Evolutionary conservation across 1,140 invertebrate genomes (phyloP).

Genomic region (Sminthurides bifidus): DNA sequence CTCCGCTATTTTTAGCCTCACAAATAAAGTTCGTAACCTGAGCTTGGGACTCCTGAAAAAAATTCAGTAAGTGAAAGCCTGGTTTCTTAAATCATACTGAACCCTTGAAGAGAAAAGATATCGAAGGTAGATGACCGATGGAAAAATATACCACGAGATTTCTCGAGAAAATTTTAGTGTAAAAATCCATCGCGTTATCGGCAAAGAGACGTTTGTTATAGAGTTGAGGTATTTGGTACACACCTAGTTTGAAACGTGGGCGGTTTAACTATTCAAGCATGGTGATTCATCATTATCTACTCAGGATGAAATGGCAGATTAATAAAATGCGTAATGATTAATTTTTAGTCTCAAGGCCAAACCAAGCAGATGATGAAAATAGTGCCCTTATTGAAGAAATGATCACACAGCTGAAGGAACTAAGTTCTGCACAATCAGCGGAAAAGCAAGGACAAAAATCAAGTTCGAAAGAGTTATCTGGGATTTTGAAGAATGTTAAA

Average conservation of each 20-base stretch:
- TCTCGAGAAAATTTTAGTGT: no score
- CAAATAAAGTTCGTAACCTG: conserved; percentile 43
- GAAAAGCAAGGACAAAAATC: conserved; percentile 34
- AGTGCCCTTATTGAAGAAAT: conserved; percentile 34
- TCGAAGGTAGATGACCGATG: no score
- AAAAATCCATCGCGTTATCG: no score
- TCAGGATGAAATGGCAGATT: conserved; percentile 6
- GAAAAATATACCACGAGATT: no score
- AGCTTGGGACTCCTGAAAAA: conserved; percentile 42
- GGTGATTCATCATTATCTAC: conserved; percentile 6
- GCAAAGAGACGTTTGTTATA: no score
- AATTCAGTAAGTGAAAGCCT: conserved; percentile 43
- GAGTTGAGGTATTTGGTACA: no score
- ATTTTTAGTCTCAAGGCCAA: conserved; percentile 32
- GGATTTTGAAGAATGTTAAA: conserved; percentile 47
- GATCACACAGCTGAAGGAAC: conserved; percentile 38
- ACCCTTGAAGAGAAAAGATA: no score
- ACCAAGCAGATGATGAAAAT: conserved; percentile 37
- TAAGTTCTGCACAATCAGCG: conserved; percentile 25
- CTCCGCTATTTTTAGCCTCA: conserved; percentile 46
- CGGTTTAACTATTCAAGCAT: neutral
- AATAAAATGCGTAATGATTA: neutral
- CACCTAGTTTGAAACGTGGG: no score
- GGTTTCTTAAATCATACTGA: no score
- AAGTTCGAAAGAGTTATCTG: conserved; percentile 44